phyloP scores from a whole-genome alignment of 2,113 vertebrate genomes.

The Pomatostomus ruficeps region DNA sequence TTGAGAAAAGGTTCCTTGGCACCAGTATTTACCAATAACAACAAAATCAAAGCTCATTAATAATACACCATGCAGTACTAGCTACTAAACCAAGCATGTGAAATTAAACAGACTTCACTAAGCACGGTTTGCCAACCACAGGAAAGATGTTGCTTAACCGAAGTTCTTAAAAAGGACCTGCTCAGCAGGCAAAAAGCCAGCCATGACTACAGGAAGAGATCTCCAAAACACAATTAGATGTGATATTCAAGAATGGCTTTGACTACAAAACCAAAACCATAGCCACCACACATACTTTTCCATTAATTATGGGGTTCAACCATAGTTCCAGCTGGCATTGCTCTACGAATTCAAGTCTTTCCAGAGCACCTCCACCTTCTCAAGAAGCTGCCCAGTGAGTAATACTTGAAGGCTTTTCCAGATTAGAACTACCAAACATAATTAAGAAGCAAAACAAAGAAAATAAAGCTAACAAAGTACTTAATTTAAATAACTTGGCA shows the following conservation, averaged over 20 bases:
- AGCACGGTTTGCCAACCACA: not conserved
- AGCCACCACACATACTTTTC: not conserved
- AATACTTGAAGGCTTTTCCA: not conserved
- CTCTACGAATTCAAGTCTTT: not conserved
- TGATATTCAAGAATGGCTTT: not conserved
- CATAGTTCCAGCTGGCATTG: not conserved
- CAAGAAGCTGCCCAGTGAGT: not conserved
- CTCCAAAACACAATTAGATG: not conserved
- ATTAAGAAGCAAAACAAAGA: not conserved
- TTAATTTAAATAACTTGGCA: not conserved
- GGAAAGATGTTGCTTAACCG: not conserved
- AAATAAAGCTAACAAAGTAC: not conserved
- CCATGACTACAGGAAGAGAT: not conserved
- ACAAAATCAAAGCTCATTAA: not conserved
- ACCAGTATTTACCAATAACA: not conserved
- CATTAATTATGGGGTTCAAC: not conserved
- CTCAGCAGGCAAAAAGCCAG: not conserved
- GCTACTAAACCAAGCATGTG: not conserved
- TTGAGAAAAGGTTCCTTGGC: not conserved
- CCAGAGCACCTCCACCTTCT: not conserved
- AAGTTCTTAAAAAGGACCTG: not conserved
- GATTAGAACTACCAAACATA: not conserved
- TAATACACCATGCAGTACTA: not conserved
- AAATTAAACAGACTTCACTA: not conserved
- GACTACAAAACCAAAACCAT: not conserved